Evolutionary conservation across 2,797 vertebrate species (phyloP), one percentile per base, ranked within the genome.

Genomic region (Tympanoctomys barrerae): DNA sequence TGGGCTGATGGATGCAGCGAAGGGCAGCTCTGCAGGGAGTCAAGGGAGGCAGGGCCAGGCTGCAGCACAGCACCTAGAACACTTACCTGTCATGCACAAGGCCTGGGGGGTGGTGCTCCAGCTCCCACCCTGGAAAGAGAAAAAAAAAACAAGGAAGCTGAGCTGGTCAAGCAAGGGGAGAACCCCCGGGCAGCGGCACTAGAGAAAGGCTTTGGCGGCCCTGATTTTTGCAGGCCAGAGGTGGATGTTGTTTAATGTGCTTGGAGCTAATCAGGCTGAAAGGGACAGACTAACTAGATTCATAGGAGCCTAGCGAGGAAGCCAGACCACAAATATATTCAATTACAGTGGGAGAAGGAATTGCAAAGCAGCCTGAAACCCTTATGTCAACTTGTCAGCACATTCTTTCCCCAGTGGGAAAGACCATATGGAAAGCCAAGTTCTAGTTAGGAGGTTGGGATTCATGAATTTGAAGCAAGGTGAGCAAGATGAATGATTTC

Each of bases 311-410:
- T 42, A 59, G 84, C 49, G 22, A 90, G 81, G 81, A 96, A 95
- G 89, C 96, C 95, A 93, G 97, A 95, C 94, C 95, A 87, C 87
- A 95, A 59, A 57, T 68, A 52, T n/a, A 68, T 95, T 92, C 73
- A 96, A 87, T 97, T 94, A 94, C 80, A 39, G 28, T 61, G 54
- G 87, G 77, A 70, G 89, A 95, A 73, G 61, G 71, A 66, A 22
- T 84, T 28, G 81, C 7, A 46, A 79, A 91, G 75, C 93, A 84
- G 91, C 71, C 88, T 81, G 91, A 92, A 79, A 78, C 80, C 78
- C 85, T 68, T 13, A 21, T 87, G 92, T 81, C 71, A 89, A 75
- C 89, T 28, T 46, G 49, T 96, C 96, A 95, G 97, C 97, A 94
- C 87, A 70, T 95, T 94, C 89, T 28, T 84, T 77, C 73, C 59